Evolutionary conservation across 2,113 vertebrate genomes (phyloP), one percentile per base, ranked within the genome.

Genomic region (Emydocephalus ijimae): DNA sequence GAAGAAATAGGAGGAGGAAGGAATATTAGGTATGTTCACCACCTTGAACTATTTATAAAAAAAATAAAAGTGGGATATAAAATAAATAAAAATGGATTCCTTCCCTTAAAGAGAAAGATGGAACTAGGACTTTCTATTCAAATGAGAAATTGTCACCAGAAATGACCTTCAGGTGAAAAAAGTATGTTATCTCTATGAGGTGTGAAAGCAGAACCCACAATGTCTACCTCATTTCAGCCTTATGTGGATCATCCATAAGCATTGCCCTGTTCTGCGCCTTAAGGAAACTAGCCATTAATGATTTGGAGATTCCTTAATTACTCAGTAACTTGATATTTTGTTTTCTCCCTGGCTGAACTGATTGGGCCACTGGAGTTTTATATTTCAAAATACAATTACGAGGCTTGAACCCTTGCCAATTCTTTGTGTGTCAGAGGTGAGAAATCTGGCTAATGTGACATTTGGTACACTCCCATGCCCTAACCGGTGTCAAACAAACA

Each of bases 261-360:
- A 39, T 81, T 39, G 10, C 50, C 20, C 29, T 81, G 2, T 39
- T 39, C n/a, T 74, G 69, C 2, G 6, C n/a, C 5, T 48, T 89
- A 48, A 61, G 24, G 52, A 91, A 1, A 0, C 91, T 92, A 92
- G 8, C 69, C 92, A 94, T 94, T 64, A 92, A 74, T 89, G 1
- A 86, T 86, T 86, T 11, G 20, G 85, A 48, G 45, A 86, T 86
- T 86, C 23, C 85, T 24, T 86, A 86, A 86, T 86, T 93, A 92
- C 1, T 2, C 23, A 1, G 85, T 86, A 43, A 43, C 23, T 48
- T 86, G 85, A 86, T 81, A 81, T 39, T 81, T 18, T 81, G 69
- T 81, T 81, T 81, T 81, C 69, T 81, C 15, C 15, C 69, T 34
- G 15, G 69, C 69, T 15, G 34, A 81, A 34, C 69, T 6, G 15